phyloP scores from a whole-genome alignment of 2,888 invertebrate genomes.

The Seladonia tumulorum region DNA sequence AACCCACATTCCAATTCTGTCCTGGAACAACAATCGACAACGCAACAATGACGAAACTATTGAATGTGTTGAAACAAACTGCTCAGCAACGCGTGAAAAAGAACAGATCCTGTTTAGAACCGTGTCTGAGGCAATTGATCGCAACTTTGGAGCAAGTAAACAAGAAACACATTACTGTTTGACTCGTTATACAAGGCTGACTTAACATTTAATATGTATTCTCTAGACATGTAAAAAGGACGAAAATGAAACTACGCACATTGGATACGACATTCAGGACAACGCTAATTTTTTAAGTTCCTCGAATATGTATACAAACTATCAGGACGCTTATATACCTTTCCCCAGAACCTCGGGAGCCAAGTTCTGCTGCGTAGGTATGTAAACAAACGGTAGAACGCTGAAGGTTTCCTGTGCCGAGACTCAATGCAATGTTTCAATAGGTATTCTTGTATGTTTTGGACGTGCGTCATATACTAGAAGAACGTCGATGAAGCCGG shows the following conservation, averaged over 20 bases:
- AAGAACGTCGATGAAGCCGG: constrained; percentile 89
- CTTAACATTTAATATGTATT: constrained; percentile 13
- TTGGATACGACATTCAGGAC: constrained; percentile 80
- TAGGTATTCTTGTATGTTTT: constrained; percentile 93
- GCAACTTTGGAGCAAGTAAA: constrained; percentile 87
- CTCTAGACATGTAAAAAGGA: constrained; percentile 80
- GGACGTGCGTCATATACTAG: constrained; percentile 90
- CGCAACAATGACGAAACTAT: constrained; percentile 89
- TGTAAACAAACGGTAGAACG: constrained; percentile 59
- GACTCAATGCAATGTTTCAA: constrained; percentile 12
- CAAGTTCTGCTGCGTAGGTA: constrained; percentile 94
- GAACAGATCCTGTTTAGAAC: constrained; percentile 94
- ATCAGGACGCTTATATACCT: constrained; percentile 93
- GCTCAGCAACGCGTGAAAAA: constrained; percentile 93
- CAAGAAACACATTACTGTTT: neutral
- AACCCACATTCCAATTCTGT: constrained; percentile 88
- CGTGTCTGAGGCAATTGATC: constrained; percentile 91
- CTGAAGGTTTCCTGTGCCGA: neutral
- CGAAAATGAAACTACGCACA: constrained; percentile 79
- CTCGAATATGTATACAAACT: constrained; percentile 80
- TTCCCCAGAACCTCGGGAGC: constrained; percentile 98
- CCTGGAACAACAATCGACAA: constrained; percentile 90
- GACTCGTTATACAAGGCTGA: neutral
- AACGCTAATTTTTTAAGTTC: constrained; percentile 79
- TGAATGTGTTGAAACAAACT: constrained; percentile 92